Evolutionary conservation across 2,113 vertebrate species (phyloP).

Genomic region (Emydocephalus ijimae): DNA sequence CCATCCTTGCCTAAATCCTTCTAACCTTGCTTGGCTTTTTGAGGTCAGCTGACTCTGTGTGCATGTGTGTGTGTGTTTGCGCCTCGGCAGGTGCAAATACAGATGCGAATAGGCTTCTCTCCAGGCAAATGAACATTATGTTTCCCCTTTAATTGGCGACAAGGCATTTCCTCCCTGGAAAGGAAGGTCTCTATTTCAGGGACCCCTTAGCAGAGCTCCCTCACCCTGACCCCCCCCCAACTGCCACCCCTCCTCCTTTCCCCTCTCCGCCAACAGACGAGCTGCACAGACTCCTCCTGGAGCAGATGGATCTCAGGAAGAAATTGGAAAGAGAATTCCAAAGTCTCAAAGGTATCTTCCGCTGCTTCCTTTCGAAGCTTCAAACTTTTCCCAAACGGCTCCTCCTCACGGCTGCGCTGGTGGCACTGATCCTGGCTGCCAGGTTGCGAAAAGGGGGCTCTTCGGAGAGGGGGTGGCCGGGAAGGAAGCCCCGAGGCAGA

Average conservation of each 20-base stretch:
- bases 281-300: constrained; percentile 91
- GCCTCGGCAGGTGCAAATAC: neutral
- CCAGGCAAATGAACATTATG: neutral
- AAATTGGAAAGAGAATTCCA: constrained; percentile 96
- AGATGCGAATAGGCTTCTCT: neutral
- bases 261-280: constrained; percentile 79
- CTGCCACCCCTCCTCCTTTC: constrained; percentile 7
- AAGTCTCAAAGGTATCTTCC: constrained; percentile 89
- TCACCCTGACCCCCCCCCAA: neutral
- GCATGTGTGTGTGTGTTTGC: neutral
- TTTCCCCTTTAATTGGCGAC: neutral
- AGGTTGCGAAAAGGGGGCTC: neutral
- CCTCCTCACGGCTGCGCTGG: neutral
- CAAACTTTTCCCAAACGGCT: neutral
- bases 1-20: neutral
- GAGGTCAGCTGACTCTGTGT: neutral
- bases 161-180: neutral
- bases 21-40: neutral
- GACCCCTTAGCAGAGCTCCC: neutral
- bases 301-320: constrained; percentile 96
- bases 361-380: neutral
- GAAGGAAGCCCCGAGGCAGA: neutral
- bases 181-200: neutral
- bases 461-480: neutral
- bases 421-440: neutral